Base-by-base conservation (phyloP, 2,888 invertebrate genomes). In the Pedicia rivosa region DNA sequence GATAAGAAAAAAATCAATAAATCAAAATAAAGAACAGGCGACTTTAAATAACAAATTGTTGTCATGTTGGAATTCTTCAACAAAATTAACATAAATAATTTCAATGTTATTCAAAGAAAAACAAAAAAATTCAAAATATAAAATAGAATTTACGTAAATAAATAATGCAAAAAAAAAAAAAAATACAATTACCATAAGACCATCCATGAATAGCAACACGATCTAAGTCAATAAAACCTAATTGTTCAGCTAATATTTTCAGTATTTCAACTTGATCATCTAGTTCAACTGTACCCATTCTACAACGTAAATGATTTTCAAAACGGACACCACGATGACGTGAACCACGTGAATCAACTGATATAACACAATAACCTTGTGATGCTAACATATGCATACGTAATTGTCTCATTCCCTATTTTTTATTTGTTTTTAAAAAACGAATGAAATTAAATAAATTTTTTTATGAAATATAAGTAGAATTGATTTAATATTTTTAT, bases 141-240 rank as follows among this genome's bases (percentile, higher is more conserved):
- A 33, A n/a, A n/a, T n/a, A n/a, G n/a, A n/a, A n/a, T n/a, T n/a
- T n/a, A n/a, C n/a, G n/a, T n/a, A n/a, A n/a, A n/a, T n/a, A n/a
- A n/a, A n/a, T n/a, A n/a, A n/a, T n/a, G n/a, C n/a, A n/a, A n/a
- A n/a, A n/a, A n/a, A n/a, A n/a, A n/a, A n/a, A n/a, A n/a, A n/a
- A n/a, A n/a, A n/a, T n/a, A n/a, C n/a, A n/a, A n/a, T n/a, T 44
- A 67, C 97, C 98, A 54, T 98, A 99, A 29, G 95, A 95, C 95
- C 97, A 98, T 1, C 98, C 98, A 55, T 92, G 91, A 48, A 98
- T 87, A 1, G 90, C 95, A 10, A 99, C 78, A 32, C 97, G 68
- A 46, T 72, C 73, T 68, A 92, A 71, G 56, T 99, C 98, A 43
- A 99, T 86, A 50, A 80, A 90, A 29, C 80, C 81, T 4, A 83